Evolutionary conservation across 2,888 invertebrate species (phyloP).

Genomic region (Temnothorax rugatulus): DNA sequence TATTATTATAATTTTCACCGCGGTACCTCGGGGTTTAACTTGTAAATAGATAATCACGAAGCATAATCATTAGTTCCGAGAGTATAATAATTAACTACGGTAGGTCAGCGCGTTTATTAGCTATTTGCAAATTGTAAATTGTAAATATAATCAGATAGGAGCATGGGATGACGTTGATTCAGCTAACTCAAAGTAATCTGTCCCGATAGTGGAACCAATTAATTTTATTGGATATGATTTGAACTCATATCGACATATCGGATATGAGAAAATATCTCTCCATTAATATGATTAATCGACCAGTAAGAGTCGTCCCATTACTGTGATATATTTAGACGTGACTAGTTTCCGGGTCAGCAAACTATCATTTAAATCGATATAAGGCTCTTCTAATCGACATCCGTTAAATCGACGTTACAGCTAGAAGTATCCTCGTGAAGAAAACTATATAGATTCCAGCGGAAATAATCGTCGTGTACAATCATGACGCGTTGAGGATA

Average conservation of each 20-base stretch:
- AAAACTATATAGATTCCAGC: not conserved
- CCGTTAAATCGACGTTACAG: slow-evolving; percentile 5
- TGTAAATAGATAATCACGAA: slow-evolving; percentile 31
- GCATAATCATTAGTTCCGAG: slow-evolving; percentile 24
- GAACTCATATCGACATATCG: slow-evolving; percentile 9
- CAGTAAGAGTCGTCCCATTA: slow-evolving; percentile 7
- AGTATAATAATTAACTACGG: slow-evolving; percentile 27
- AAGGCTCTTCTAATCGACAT: slow-evolving; percentile 6
- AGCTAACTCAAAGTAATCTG: slow-evolving; percentile 30
- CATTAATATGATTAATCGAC: slow-evolving; percentile 35
- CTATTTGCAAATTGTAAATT: slow-evolving; percentile 28
- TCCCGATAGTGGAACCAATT: slow-evolving; percentile 9
- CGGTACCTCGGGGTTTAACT: slow-evolving; percentile 22
- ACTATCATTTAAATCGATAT: slow-evolving; percentile 30
- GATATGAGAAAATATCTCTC: slow-evolving; percentile 39
- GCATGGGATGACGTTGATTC: not conserved
- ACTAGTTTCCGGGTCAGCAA: slow-evolving; percentile 20
- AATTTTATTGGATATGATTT: slow-evolving; percentile 34
- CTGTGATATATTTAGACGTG: slow-evolving; percentile 6
- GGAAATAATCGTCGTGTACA: not conserved
- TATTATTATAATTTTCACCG: slow-evolving; percentile 32
- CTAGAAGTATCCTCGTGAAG: not conserved
- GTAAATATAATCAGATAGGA: slow-evolving; percentile 20
- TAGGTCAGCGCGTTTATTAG: slow-evolving; percentile 22
- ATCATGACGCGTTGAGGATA: not conserved